Conservation (phyloP, 2,113 vertebrate genomes). For the Damaliscus lunatus region DNA sequence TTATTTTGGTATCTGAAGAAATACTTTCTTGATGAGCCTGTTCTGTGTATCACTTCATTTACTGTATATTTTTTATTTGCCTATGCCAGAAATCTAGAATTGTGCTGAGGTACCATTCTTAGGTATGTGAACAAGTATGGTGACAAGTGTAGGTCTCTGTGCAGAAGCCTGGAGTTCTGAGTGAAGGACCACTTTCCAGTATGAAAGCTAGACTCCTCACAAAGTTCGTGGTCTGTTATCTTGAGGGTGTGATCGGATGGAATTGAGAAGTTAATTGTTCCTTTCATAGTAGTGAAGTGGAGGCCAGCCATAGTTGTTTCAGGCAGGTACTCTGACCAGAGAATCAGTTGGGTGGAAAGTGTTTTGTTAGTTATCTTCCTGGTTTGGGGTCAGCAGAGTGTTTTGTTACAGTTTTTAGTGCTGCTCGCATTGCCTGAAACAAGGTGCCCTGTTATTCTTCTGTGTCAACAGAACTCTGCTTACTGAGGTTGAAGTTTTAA, state of each 20-base stretch:
- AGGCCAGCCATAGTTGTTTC: not conserved
- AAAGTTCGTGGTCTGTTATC: rapidly evolving
- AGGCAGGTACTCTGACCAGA: not conserved
- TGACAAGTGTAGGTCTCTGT: not conserved
- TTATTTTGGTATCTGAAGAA: conserved; percentile 25
- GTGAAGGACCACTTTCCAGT: rapidly evolving
- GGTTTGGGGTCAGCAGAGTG: not conserved
- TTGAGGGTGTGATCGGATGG: not conserved
- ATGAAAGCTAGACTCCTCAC: not conserved
- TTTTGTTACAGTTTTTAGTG: not conserved
- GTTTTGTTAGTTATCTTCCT: not conserved
- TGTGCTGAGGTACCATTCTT: not conserved
- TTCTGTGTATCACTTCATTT: not conserved
- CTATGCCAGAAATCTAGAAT: not conserved
- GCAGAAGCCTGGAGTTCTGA: not conserved
- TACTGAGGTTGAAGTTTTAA: not conserved
- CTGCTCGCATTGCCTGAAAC: not conserved
- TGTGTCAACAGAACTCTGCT: not conserved
- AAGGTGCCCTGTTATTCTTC: not conserved
- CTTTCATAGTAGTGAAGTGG: not conserved
- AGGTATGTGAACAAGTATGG: not conserved
- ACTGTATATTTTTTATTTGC: not conserved
- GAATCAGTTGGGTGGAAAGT: not conserved
- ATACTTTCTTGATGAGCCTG: not conserved
- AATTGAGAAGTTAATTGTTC: not conserved